Conservation (phyloP, 2,888 invertebrate genomes). For the Orchestes rusci region DNA sequence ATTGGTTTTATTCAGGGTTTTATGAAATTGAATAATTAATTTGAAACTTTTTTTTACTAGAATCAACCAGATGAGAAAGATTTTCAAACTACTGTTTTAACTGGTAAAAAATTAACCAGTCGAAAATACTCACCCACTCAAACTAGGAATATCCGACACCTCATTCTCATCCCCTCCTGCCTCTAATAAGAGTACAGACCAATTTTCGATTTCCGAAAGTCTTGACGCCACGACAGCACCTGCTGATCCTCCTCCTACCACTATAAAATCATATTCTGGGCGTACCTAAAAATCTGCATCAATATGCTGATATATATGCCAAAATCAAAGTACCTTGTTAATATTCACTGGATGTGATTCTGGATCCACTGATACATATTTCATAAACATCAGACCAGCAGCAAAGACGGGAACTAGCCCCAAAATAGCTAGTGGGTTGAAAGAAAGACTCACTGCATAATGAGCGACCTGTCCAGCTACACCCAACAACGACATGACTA, state of each 20-base stretch:
- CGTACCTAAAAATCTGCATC: constrained; percentile 49
- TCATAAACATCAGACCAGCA: constrained; percentile 71
- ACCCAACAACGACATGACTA: constrained; percentile 45
- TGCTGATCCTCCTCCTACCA: constrained; percentile 83
- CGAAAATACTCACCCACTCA: constrained; percentile 53
- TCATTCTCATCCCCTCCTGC: constrained; percentile 86
- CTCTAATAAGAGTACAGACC: constrained; percentile 77
- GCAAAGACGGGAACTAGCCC: constrained; percentile 76
- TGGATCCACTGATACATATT: constrained; percentile 75
- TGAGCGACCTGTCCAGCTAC: constrained; percentile 43
- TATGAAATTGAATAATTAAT: constrained; percentile 2
- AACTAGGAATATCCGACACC: constrained; percentile 78
- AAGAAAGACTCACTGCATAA: constrained; percentile 37
- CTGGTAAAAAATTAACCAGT: constrained; percentile 1
- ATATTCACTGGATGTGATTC: constrained; percentile 70
- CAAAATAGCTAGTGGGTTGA: constrained; percentile 53
- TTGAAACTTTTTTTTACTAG: neutral
- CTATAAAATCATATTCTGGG: constrained; percentile 77
- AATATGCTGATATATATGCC: no score
- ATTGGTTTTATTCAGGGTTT: no score
- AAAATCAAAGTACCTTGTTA: no score
- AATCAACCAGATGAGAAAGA: neutral
- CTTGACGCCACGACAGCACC: constrained; percentile 83
- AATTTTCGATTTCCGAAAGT: constrained; percentile 71
- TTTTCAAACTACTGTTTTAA: constrained; percentile 1